Evolutionary conservation across 2,113 vertebrate species (phyloP), one percentile per base, ranked within the genome.

Genomic region (Hippocampus guttulatus): DNA sequence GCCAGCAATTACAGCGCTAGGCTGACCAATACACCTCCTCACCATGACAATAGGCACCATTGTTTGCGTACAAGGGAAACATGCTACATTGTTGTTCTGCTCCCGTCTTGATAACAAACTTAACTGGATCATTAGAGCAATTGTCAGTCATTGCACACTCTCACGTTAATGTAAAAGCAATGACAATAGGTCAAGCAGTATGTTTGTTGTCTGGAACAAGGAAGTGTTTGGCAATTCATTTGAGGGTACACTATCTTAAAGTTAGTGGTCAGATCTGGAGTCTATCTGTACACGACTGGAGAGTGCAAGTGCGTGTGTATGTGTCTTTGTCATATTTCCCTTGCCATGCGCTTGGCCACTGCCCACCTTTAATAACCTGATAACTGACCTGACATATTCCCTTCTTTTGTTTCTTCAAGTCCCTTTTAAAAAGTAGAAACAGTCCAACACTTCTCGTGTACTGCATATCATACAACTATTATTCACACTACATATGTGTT

Each of bases 11-110:
- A 91, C 84, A 77, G 86, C 85, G 84, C 81, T 75, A 65, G 78
- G 79, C 83, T 89, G 85, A 87, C 88, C 88, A 80, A 86, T 90
- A 93, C 92, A 92, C 92, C 92, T 92, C 88, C 91, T 87, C 82
- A 30, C 45, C 16, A 58, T 57, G 68, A 93, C 91, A 93, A 93
- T 82, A 79, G 67, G 49, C 71, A 67, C 51, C 70, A 86, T 72
- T 93, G 92, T 93, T 86, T 61, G 62, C 58, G 67, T 72, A 93
- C 90, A 92, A 92, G 85, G 83, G 78, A 86, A 80, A 70, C 62
- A 52, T 67, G 76, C 78, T 77, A 74, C 81, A 81, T 84, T 84
- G 81, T 75, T 78, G 78, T 76, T 84, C 80, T 70, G 75, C 71
- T 88, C 82, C 85, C 90, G 84, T 90, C 84, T 81, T 85, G 76